Base-by-base conservation (phyloP, 1,140 invertebrate species). In the Saccostrea glomerata region DNA sequence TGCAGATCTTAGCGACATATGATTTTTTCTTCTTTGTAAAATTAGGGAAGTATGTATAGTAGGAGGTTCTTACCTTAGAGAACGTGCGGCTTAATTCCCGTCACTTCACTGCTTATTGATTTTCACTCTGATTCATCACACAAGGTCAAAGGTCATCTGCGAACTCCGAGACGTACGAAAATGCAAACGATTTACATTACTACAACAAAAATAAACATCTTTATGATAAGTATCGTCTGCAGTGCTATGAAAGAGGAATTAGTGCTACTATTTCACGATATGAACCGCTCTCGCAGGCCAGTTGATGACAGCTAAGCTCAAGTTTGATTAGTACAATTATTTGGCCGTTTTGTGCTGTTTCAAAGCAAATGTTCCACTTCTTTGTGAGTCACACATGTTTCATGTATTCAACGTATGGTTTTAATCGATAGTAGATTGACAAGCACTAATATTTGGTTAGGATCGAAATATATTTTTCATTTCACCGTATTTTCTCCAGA, bases 61-160 rank as follows among this genome's bases (percentile, higher is more conserved):
- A 40, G 9, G 70, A 13, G 30, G 30, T 36, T 36, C 70, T 77
- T 77, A 77, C 70, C 70, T 77, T 13, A 15, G 23, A 77, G 30
- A 77, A 11, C 70, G 60, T 66, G 60, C 60, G 60, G 7, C 60
- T 66, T 23, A 66, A 47, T 47, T 66, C 1, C 23, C 30, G 70
- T 77, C 70, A 77, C 70, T 11, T 25, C 11, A 77, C 47, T 17
- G 70, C 30, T 15, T 77, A 77, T 77, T 77, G 70, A 77, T 77
- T 77, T 77, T 15, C 70, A 36, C 70, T 77, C 70, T 77, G 70
- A 77, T 77, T 77, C 70, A 77, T 77, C 70, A 77, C 30, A 77
- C 70, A 25, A 30, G 70, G 70, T 77, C 70, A 36, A 77, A 77
- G 70, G 70, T 77, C 25, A 77, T 30, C 70, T 77, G 70, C 25